Evolutionary conservation across 2,113 vertebrate genomes (phyloP), one percentile per base, ranked within the genome.

Genomic region (Engystomops pustulosus): DNA sequence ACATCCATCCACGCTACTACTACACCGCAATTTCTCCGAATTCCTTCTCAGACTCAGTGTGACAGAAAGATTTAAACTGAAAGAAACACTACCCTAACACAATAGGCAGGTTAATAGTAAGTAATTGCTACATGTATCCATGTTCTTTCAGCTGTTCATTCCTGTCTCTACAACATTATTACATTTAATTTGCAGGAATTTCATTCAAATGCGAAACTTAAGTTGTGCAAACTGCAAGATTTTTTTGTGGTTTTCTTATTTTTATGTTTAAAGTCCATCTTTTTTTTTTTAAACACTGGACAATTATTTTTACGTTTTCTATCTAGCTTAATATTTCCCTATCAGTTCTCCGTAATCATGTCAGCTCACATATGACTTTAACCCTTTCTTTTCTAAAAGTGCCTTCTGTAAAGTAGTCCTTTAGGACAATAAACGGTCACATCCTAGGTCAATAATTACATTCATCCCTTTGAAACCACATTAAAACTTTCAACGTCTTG

Each of bases 181-280:
- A 91, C 90, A 90, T 92, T 92, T 93, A 93, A 93, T 94, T 90
- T 94, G 93, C 91, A 94, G 93, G 93, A 94, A 94, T 93, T 93
- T 92, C 92, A 93, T 92, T 95, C 92, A 95, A 90, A 91, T 91
- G 91, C 96, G 91, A 95, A 93, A 94, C 94, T 91, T 94, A 96
- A 94, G 91, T 98, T 99, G 98, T 99, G 97, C 98, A 99, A 99
- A 98, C 95, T 88, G 98, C 97, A 98, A 98, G 93, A 94, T 96
- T 93, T 93, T 76, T 72, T 41, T 78, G 32, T 77, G 74, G 74
- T 58, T 78, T 68, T 78, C n/a, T 97, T 96, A 92, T 93, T 79
- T 58, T 84, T 69, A 44, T 68, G 83, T 93, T 93, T 96, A 96
- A 97, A 97, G 95, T 97, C 96, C 94, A 93, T 94, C 95, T 93